Evolutionary conservation across 2,888 invertebrate species (phyloP).

Genomic region (Mythimna vitellina): DNA sequence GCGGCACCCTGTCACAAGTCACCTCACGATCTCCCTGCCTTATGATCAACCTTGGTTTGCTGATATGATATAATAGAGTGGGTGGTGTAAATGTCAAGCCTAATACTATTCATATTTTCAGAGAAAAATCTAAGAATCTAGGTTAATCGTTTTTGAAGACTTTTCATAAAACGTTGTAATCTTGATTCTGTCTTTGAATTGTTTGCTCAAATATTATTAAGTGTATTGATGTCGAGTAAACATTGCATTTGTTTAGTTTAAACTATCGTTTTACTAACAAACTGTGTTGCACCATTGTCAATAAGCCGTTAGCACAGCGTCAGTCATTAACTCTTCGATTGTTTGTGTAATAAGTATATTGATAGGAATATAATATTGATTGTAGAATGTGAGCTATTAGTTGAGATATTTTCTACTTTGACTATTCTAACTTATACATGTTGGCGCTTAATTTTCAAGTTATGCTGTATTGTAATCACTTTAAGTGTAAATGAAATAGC

Average conservation of each 20-base stretch:
- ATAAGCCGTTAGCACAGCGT: neutral
- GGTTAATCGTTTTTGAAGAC: conserved; percentile 18
- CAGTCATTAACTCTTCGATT: neutral
- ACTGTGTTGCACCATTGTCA: conserved; percentile 23
- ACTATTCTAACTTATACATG: no score
- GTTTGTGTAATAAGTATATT: conserved; percentile 13
- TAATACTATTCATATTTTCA: conserved; percentile 23
- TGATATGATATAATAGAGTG: conserved; percentile 62
- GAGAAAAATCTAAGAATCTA: conserved; percentile 11
- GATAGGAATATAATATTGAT: neutral
- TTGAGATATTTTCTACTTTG: neutral
- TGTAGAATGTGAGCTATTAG: neutral
- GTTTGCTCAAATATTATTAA: conserved; percentile 13
- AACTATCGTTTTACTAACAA: conserved; percentile 23
- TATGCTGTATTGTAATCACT: neutral
- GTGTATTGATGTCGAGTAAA: conserved; percentile 13
- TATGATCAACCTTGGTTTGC: conserved; percentile 63
- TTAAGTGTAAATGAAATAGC: neutral
- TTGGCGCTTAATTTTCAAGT: neutral
- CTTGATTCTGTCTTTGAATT: conserved; percentile 1
- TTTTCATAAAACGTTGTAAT: conserved; percentile 18
- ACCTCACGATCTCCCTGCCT: conserved; percentile 72
- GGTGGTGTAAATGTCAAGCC: conserved; percentile 31
- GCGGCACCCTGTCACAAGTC: conserved; percentile 66
- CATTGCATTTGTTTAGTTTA: conserved; percentile 24